phyloP scores from a whole-genome alignment of 1,140 invertebrate species.

The Bombus sylvicola region DNA sequence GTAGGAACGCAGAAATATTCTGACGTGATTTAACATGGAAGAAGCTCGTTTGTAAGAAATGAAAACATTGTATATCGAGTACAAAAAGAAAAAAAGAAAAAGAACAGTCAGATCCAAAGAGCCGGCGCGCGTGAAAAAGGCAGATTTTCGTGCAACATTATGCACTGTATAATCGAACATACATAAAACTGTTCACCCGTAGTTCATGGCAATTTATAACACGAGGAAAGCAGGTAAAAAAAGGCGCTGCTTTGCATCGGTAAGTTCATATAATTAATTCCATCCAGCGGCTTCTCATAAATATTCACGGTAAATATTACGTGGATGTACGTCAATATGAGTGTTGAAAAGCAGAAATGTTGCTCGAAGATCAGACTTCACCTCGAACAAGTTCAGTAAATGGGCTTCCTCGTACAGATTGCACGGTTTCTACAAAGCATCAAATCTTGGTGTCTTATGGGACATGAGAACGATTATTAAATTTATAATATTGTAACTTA shows the following conservation, averaged over 20 bases:
- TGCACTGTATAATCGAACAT: not conserved
- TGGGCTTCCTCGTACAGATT: not conserved
- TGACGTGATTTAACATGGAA: not conserved
- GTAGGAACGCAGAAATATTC: not conserved
- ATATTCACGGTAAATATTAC: not conserved
- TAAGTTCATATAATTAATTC: not conserved
- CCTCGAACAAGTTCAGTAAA: not conserved
- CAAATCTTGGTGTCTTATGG: not conserved
- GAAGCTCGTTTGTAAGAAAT: not conserved
- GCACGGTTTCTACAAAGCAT: not conserved
- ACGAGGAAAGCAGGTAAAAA: not conserved
- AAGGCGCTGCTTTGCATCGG: not conserved
- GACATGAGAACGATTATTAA: not conserved
- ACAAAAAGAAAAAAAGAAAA: too few species aligned
- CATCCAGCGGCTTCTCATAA: not conserved
- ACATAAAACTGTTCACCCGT: not conserved
- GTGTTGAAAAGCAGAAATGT: not conserved
- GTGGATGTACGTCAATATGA: not conserved
- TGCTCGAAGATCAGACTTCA: not conserved
- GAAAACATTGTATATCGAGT: not conserved
- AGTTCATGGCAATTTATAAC: not conserved
- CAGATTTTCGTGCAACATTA: too few species aligned
- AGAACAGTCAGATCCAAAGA: not conserved
- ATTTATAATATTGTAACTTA: not conserved
- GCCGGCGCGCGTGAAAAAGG: not conserved